Conservation (phyloP, 2,113 vertebrate species). For the Ptyas mucosa region DNA sequence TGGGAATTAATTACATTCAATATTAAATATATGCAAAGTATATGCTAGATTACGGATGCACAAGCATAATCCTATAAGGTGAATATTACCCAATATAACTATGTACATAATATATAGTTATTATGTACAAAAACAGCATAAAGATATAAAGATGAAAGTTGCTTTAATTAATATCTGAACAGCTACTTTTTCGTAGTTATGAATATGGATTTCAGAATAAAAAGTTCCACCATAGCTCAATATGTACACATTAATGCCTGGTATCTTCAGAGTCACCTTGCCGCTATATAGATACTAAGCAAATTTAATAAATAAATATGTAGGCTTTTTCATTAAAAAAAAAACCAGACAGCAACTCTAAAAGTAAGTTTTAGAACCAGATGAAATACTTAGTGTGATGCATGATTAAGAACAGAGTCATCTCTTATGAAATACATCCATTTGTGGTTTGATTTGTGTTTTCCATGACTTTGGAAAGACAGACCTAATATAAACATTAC, state of each 20-base stretch:
- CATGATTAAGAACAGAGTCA: conserved; percentile 30
- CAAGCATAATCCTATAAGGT: not conserved
- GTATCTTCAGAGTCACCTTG: not conserved
- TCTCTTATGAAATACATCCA: conserved; percentile 8
- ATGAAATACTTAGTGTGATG: conserved; percentile 28
- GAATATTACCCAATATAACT: not conserved
- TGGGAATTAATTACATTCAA: not conserved
- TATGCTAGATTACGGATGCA: not conserved
- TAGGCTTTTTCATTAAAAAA: conserved; percentile 2
- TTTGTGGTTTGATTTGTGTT: conserved; percentile 41
- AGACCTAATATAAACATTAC: not conserved
- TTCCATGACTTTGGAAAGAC: conserved; percentile 17
- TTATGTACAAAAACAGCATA: not conserved
- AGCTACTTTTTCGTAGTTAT: not conserved
- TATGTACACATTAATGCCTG: not conserved
- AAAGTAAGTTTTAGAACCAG: conserved; percentile 28
- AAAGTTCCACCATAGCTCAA: not conserved
- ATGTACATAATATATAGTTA: not conserved
- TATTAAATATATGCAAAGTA: not conserved
- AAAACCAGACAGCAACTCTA: not conserved
- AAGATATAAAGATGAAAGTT: not conserved
- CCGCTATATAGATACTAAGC: not conserved
- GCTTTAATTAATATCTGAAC: not conserved
- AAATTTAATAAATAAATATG: not conserved
- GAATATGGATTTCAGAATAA: not conserved